Evolutionary conservation across 2,888 invertebrate species (phyloP).

Genomic region (Lutraria lutraria): DNA sequence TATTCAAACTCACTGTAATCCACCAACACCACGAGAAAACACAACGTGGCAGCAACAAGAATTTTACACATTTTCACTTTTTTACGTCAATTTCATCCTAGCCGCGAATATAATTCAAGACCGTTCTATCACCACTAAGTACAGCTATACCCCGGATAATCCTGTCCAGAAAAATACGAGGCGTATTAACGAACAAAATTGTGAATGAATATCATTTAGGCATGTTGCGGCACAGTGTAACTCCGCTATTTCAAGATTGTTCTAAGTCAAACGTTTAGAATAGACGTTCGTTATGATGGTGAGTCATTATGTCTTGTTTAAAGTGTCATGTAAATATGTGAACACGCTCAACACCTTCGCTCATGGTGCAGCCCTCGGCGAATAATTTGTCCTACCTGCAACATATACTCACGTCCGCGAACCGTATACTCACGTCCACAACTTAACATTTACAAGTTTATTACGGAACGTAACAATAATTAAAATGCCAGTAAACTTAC

Average conservation of each 20-base stretch:
- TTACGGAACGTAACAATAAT: too few species aligned
- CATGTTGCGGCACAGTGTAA: not conserved
- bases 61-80: not conserved
- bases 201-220: not conserved
- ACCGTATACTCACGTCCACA: too few species aligned
- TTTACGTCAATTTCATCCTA: not conserved
- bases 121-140: not conserved
- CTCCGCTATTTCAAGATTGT: not conserved
- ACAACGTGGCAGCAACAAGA: not conserved
- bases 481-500: too few species aligned
- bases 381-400: not conserved
- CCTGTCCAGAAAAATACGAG: not conserved
- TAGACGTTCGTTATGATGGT: not conserved
- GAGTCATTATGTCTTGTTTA: not conserved
- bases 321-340: not conserved
- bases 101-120: not conserved
- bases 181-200: not conserved
- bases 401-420: too few species aligned
- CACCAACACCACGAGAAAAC: not conserved
- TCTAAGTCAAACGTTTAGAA: not conserved
- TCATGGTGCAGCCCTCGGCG: not conserved
- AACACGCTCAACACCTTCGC: not conserved
- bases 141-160: not conserved
- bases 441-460: too few species aligned
- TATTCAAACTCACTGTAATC: not conserved